Evolutionary conservation across 2,797 vertebrate genomes (phyloP).

Genomic region (Cuniculus paca): DNA sequence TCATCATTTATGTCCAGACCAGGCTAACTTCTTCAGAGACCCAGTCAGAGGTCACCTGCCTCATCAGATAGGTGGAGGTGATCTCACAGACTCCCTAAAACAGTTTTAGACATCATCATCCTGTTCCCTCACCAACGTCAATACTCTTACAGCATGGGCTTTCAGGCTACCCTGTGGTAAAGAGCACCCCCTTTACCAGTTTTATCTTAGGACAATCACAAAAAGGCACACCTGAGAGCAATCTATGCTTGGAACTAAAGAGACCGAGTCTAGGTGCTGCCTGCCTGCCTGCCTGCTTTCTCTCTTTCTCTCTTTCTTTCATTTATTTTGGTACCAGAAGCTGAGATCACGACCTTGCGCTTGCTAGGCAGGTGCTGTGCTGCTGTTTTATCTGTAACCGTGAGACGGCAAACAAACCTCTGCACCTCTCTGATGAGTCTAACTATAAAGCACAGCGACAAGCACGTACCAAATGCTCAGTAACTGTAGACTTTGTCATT

Average conservation of each 20-base stretch:
- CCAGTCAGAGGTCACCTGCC: neutral
- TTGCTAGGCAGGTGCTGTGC: too few relatives aligned
- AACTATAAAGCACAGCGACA: neutral
- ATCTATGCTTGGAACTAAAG: neutral
- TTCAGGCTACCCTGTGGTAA: neutral
- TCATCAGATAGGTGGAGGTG: neutral
- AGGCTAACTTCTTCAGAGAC: neutral
- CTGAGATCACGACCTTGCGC: too few relatives aligned
- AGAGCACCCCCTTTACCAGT: neutral
- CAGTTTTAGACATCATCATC: neutral
- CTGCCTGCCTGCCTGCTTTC: too few relatives aligned
- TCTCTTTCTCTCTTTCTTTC: too few relatives aligned
- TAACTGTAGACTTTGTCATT: neutral
- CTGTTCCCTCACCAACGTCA: neutral
- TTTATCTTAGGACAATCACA: neutral
- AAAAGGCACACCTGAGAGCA: neutral
- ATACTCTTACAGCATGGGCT: neutral
- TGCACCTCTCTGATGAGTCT: neutral
- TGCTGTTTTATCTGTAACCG: conserved; percentile 8
- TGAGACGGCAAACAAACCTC: neutral
- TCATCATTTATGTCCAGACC: neutral
- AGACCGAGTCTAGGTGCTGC: conserved; percentile 12
- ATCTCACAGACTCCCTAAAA: conserved; percentile 26
- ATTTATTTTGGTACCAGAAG: too few relatives aligned
- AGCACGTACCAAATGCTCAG: neutral